A percentile compares a stretch with the other conserved stretches of the same genome.
Conservation (phyloP, 2,888 invertebrate species). For the Elysia crispata region DNA sequence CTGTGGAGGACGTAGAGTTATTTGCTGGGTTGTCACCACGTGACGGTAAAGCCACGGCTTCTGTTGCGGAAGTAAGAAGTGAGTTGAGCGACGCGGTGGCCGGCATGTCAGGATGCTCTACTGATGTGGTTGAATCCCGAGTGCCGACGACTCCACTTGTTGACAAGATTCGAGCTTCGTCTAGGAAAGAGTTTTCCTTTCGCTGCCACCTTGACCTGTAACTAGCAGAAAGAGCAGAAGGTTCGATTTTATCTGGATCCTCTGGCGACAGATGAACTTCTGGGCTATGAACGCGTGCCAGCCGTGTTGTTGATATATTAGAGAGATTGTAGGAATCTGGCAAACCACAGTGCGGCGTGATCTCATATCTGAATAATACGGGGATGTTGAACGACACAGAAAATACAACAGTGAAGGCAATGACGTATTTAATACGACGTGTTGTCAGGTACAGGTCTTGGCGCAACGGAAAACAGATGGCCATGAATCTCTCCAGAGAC, state of each 20-base stretch:
- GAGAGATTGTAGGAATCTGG: neutral
- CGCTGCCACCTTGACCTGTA: neutral
- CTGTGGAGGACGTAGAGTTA: neutral
- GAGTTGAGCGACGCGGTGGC: neutral
- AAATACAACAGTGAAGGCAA: conserved; percentile 82
- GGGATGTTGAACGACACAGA: conserved; percentile 85
- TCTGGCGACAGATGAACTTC: neutral
- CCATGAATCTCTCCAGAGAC: conserved; percentile 86
- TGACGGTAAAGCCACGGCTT: neutral
- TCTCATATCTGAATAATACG: conserved; percentile 69
- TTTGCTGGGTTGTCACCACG: neutral
- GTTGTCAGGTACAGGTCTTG: conserved; percentile 83
- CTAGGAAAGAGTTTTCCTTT: neutral
- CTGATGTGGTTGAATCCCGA: neutral
- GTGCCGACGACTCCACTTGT: neutral
- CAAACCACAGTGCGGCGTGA: conserved; percentile 45
- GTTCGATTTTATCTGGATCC: neutral
- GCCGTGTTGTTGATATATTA: neutral
- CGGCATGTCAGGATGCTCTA: neutral
- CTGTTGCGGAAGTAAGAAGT: neutral
- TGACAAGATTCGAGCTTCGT: too few relatives aligned
- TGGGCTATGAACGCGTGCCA: neutral
- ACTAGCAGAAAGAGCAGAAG: neutral
- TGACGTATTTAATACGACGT: conserved; percentile 81
- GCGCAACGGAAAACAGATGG: conserved; percentile 86